phyloP scores from a whole-genome alignment of 1,140 invertebrate species.

The Idris sp. region DNA sequence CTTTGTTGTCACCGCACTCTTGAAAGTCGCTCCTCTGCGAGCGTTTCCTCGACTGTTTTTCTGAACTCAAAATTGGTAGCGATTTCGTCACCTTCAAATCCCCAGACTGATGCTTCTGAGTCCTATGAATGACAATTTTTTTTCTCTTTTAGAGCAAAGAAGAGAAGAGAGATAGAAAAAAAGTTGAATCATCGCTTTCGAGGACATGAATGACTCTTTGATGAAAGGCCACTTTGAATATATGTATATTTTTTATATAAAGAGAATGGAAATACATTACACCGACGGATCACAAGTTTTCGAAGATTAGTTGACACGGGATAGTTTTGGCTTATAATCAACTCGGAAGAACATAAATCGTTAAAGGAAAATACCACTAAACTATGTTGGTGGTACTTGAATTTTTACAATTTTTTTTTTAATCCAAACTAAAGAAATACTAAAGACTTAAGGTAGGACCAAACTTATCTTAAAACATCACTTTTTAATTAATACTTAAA shows the following conservation, averaged over 20 bases:
- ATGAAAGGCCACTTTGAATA: conserved; percentile 32
- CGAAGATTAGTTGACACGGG: conserved; percentile 7
- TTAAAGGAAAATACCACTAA: conserved; percentile 21
- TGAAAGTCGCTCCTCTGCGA: conserved; percentile 2
- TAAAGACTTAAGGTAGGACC: too few relatives aligned
- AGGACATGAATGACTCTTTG: conserved; percentile 39
- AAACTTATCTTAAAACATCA: too few relatives aligned
- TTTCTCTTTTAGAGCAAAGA: background rate
- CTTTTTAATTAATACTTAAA: too few relatives aligned
- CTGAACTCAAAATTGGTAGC: conserved; percentile 20
- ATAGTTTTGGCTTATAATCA: conserved; percentile 5
- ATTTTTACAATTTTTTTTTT: too few relatives aligned
- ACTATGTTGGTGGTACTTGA: too few relatives aligned
- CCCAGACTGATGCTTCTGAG: conserved; percentile 20
- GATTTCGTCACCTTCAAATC: conserved; percentile 51
- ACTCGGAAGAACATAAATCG: conserved; percentile 8
- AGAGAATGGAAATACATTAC: conserved; percentile 13
- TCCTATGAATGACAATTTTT: conserved; percentile 39
- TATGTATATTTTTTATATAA: conserved; percentile 5
- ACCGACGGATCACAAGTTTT: conserved; percentile 18
- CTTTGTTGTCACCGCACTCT: conserved; percentile 52
- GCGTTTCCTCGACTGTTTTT: conserved; percentile 23
- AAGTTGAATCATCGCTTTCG: conserved; percentile 27
- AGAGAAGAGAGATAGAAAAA: conserved; percentile 1
- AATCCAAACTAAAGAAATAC: too few relatives aligned